Evolutionary conservation across 37 sponge, comb jelly and placozoan species (phyloP).

Genomic region (Hormiphora californensis): DNA sequence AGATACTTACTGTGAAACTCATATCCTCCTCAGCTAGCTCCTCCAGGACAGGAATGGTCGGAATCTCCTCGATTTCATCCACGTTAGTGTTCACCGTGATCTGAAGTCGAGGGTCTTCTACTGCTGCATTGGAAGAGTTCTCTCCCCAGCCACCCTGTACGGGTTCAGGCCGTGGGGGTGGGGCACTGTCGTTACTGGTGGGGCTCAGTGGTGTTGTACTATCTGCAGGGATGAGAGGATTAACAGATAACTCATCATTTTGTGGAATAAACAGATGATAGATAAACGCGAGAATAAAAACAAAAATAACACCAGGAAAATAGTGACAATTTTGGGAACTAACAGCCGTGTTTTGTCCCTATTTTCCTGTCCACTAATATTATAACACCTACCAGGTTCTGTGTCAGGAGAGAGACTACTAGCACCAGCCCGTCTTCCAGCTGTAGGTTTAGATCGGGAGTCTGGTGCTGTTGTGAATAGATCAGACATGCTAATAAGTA

Average conservation of each 20-base stretch:
- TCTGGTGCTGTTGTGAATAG: neutral
- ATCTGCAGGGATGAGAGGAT: no score
- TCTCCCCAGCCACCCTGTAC: conserved; percentile 48
- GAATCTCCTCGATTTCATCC: neutral
- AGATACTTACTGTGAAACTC: conserved; percentile 32
- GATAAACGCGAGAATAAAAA: neutral
- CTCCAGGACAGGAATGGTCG: conserved; percentile 51
- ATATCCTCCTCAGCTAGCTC: conserved; percentile 43
- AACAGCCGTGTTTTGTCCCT: no score
- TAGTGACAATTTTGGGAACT: no score
- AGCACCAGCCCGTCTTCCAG: neutral
- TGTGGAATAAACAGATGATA: neutral
- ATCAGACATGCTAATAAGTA: no score
- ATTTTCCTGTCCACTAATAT: no score
- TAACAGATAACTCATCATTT: neutral
- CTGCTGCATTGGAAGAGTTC: neutral
- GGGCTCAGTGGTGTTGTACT: neutral
- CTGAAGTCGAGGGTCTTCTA: conserved; percentile 24
- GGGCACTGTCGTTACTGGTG: neutral
- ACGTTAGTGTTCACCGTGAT: neutral
- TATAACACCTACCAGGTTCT: no score
- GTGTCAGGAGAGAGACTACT: conserved; percentile 12
- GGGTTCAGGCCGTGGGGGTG: conserved; percentile 1
- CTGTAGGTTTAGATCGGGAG: neutral
- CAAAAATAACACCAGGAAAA: no score